A percentile compares a stretch with the other conserved stretches of the same genome.
phyloP scores from a whole-genome alignment of 2,888 invertebrate genomes.

The Hofmannophila pseudospretella region DNA sequence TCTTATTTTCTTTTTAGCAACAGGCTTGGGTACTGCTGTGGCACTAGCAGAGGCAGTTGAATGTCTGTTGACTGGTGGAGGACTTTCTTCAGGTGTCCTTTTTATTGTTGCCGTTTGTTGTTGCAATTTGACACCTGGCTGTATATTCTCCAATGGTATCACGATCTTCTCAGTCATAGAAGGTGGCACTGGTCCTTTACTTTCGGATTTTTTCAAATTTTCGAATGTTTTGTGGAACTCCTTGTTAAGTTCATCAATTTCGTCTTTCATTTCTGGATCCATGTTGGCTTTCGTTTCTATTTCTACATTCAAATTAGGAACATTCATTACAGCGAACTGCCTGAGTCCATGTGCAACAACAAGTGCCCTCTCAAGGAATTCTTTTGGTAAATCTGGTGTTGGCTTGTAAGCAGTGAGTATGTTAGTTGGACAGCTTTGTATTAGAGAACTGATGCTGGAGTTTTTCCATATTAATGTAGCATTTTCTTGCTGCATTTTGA shows the following conservation, averaged over 20 bases:
- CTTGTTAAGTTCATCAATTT: slow-evolving; percentile 63
- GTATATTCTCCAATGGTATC: slow-evolving; percentile 9
- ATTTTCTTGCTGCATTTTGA: slow-evolving; percentile 80
- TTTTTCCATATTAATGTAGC: slow-evolving; percentile 81
- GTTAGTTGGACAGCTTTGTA: slow-evolving; percentile 54
- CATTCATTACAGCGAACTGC: slow-evolving; percentile 71
- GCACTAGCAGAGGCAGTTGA: neutral
- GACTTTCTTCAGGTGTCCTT: neutral
- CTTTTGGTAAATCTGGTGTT: slow-evolving; percentile 42
- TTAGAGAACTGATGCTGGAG: slow-evolving; percentile 80
- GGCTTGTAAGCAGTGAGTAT: slow-evolving; percentile 38
- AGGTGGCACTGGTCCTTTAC: slow-evolving; percentile 7
- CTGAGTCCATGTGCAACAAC: slow-evolving; percentile 85
- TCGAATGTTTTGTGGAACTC: slow-evolving; percentile 68
- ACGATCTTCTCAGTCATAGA: neutral
- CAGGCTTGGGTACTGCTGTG: slow-evolving; percentile 37
- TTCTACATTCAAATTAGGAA: slow-evolving; percentile 42
- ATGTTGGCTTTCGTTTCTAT: slow-evolving; percentile 33
- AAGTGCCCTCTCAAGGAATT: slow-evolving; percentile 79
- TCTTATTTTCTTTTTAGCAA: slow-evolving; percentile 61
- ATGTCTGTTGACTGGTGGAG: slow-evolving; percentile 1
- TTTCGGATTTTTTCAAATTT: slow-evolving; percentile 34
- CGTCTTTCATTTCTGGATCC: slow-evolving; percentile 50
- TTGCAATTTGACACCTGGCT: neutral
- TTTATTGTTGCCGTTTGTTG: neutral